These are phyloP conservation scores for Xenentodon cancila DNA, from an alignment of 2,797 vertebrate species.

Conservation along the genomic window DNA sequence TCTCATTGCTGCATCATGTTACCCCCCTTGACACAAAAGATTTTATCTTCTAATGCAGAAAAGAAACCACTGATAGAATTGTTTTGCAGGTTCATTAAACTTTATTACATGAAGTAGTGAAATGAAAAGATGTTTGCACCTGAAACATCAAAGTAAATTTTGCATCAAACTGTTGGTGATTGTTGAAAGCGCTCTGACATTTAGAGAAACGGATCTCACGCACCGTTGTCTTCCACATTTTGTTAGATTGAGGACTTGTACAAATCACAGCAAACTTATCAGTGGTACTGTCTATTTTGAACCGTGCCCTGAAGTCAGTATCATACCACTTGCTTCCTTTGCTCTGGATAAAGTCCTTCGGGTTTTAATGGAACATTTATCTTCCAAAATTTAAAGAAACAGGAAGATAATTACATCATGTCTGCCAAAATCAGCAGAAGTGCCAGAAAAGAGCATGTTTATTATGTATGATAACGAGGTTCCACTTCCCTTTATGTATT, in stretches of 20 bases:
- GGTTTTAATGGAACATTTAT: slow-evolving; percentile 36
- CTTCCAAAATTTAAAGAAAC: slow-evolving; percentile 28
- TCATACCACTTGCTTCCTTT: slow-evolving; percentile 18
- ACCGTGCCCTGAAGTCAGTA: slow-evolving; percentile 38
- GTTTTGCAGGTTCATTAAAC: slow-evolving; percentile 35
- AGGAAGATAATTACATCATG: slow-evolving; percentile 36
- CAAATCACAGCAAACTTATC: slow-evolving; percentile 46
- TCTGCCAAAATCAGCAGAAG: slow-evolving; percentile 28
- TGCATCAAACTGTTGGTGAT: slow-evolving; percentile 22
- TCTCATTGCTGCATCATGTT: no score
- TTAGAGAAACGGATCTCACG: slow-evolving; percentile 48
- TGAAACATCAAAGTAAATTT: slow-evolving; percentile 40
- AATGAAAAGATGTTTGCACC: slow-evolving; percentile 33
- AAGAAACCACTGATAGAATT: slow-evolving; percentile 33
- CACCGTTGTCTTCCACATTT: slow-evolving; percentile 21
- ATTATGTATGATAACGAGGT: slow-evolving; percentile 48
- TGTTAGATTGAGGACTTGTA: slow-evolving; percentile 32
- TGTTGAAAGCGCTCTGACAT: slow-evolving; percentile 47
- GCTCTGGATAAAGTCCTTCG: slow-evolving; percentile 20
- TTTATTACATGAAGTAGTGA: slow-evolving; percentile 51
- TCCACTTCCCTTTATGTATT: slow-evolving; percentile 40
- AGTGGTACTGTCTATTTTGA: slow-evolving; percentile 38
- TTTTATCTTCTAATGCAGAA: slow-evolving; percentile 1
- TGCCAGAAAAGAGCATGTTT: slow-evolving; percentile 47
- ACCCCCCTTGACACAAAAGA: neutral